Percentiles rank a stretch among this genome's conserved stretches.
phyloP scores from a whole-genome alignment of 2,888 invertebrate genomes.

The Xestoiulus laeticollis region DNA sequence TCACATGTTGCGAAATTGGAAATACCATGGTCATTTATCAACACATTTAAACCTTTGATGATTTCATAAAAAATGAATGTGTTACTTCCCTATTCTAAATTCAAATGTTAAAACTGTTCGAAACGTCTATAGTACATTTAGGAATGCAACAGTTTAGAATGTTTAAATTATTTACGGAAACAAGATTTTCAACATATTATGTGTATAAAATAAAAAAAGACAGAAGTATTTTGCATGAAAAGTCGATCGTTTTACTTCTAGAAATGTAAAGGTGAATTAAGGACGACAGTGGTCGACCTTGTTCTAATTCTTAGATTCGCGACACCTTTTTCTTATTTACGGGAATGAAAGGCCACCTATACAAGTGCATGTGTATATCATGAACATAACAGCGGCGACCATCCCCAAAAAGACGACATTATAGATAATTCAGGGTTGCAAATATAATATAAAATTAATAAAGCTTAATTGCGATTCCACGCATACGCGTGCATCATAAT shows the following conservation, averaged over 20 bases:
- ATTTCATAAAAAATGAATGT: not conserved
- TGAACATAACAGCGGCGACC: conserved; percentile 14
- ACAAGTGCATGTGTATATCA: not conserved
- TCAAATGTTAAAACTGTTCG: not conserved
- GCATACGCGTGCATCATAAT: not conserved
- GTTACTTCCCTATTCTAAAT: not conserved
- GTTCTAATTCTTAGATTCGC: conserved; percentile 40
- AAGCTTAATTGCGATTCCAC: not conserved
- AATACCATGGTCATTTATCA: not conserved
- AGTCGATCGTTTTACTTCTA: conserved; percentile 13
- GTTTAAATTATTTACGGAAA: not conserved
- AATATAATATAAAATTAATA: conserved; percentile 24
- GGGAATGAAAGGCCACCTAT: conserved; percentile 4
- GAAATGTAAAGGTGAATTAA: conserved; percentile 43
- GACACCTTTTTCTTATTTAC: conserved; percentile 39
- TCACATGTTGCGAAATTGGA: not conserved
- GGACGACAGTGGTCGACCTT: conserved; percentile 49
- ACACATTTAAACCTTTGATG: not conserved
- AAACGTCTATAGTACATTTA: not conserved
- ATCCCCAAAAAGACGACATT: conserved; percentile 42
- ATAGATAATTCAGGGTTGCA: conserved; percentile 24
- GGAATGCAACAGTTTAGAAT: not conserved
- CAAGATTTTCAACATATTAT: not conserved
- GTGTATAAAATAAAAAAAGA: not conserved
- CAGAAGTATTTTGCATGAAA: conserved; percentile 16